Evolutionary conservation across 2,888 invertebrate species (phyloP).

Genomic region (Lordiphosa fenestrarum): DNA sequence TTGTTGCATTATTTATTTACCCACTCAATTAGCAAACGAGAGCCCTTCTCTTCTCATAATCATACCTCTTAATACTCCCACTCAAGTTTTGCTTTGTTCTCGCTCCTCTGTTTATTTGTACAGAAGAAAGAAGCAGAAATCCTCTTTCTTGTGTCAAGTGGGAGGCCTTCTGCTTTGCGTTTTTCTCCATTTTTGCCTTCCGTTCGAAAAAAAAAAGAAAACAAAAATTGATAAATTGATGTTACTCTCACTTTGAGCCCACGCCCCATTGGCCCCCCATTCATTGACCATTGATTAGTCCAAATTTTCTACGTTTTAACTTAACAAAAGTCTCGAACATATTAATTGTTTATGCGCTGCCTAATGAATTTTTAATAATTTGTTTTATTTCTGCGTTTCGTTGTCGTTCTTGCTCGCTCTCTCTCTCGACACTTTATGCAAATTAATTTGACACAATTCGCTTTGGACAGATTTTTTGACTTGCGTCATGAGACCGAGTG

Average conservation of each 20-base stretch:
- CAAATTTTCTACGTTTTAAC: slow-evolving; percentile 43
- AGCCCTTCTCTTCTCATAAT: slow-evolving; percentile 43
- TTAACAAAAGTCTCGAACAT: not conserved
- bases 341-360: slow-evolving; percentile 54
- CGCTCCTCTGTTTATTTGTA: slow-evolving; percentile 53
- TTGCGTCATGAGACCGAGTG: slow-evolving; percentile 31
- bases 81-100: slow-evolving; percentile 33
- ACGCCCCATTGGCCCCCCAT: slow-evolving; percentile 34
- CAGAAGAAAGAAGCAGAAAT: not conserved
- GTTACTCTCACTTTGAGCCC: slow-evolving; percentile 19
- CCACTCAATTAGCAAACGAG: slow-evolving; percentile 63
- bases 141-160: slow-evolving; percentile 4
- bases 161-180: slow-evolving; percentile 59
- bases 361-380: slow-evolving; percentile 62
- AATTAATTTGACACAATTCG: slow-evolving; percentile 64
- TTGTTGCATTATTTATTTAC: slow-evolving; percentile 57
- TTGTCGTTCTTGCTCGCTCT: too few species aligned
- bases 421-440: slow-evolving; percentile 28
- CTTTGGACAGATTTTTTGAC: slow-evolving; percentile 26
- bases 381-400: slow-evolving; percentile 1
- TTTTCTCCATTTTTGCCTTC: slow-evolving; percentile 41
- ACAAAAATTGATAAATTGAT: slow-evolving; percentile 55
- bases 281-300: slow-evolving; percentile 47
- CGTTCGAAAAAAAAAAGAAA: slow-evolving; percentile 7
- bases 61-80: not conserved